phyloP scores from a whole-genome alignment of 2,797 vertebrate species.

The Rhinogobio ventralis region DNA sequence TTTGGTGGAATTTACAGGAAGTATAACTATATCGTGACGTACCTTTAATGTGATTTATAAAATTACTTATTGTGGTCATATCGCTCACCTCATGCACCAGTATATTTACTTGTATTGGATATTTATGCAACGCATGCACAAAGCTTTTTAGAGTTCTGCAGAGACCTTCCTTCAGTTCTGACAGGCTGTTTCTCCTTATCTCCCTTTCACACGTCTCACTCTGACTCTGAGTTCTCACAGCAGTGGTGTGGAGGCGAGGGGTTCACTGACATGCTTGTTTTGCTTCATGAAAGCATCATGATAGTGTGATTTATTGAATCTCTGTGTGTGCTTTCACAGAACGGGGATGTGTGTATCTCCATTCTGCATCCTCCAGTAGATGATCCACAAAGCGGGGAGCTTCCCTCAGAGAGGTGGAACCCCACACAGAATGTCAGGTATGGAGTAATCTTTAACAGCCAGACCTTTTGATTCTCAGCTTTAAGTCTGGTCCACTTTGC shows the following conservation, averaged over 20 bases:
- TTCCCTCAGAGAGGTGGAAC: conserved; percentile 97
- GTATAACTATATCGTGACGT: background rate
- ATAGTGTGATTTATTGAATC: conserved; percentile 4
- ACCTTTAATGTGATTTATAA: background rate
- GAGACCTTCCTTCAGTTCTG: conserved; percentile 34
- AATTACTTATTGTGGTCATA: background rate
- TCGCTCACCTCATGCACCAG: background rate
- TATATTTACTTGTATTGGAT: background rate
- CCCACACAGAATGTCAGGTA: conserved; percentile 98
- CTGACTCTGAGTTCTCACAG: background rate
- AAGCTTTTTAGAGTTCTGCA: conserved; percentile 8
- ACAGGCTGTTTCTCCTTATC: conserved; percentile 20
- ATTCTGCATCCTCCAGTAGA: conserved; percentile 96
- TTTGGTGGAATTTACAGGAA: background rate
- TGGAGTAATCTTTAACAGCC: conserved; percentile 5
- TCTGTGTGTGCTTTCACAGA: conserved; percentile 74
- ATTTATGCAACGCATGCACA: background rate
- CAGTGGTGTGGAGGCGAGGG: background rate
- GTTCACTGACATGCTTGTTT: background rate
- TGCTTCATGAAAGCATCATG: background rate
- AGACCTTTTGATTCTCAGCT: background rate
- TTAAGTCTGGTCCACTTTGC: background rate
- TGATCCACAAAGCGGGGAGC: conserved; percentile 96
- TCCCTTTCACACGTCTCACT: background rate
- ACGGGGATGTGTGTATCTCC: conserved; percentile 97